A percentile compares a stretch with the other conserved stretches of the same genome.
Evolutionary conservation across 2,888 invertebrate species (phyloP).

Genomic region (Xestia xanthographa): DNA sequence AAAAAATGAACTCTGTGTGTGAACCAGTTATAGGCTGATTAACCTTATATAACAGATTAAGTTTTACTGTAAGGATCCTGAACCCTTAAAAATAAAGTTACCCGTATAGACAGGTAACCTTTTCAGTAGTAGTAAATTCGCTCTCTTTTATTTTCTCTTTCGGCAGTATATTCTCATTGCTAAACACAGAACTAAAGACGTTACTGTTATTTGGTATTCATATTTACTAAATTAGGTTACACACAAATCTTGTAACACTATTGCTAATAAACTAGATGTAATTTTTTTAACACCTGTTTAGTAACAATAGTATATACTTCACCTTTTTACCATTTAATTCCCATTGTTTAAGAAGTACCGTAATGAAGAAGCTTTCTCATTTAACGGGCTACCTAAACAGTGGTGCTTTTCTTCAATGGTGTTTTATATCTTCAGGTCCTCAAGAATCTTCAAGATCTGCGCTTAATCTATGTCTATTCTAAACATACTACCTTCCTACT

Average conservation of each 20-base stretch:
- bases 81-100: background rate
- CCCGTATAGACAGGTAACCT: background rate
- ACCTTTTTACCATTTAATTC: conserved; percentile 6
- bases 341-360: conserved; percentile 42
- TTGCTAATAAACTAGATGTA: conserved; percentile 56
- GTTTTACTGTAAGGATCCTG: background rate
- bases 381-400: conserved; percentile 31
- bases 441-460: conserved; percentile 39
- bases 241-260: conserved; percentile 45
- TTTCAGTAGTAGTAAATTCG: too few relatives aligned
- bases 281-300: conserved; percentile 45
- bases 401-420: background rate
- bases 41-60: background rate
- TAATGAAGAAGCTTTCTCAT: conserved; percentile 21
- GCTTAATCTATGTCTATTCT: conserved; percentile 52
- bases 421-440: conserved; percentile 28
- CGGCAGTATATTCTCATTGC: background rate
- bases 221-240: conserved; percentile 58
- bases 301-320: conserved; percentile 39
- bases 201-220: background rate
- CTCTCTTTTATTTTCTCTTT: too few relatives aligned
- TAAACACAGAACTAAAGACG: background rate
- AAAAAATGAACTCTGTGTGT: background rate
- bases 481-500: conserved; percentile 64
- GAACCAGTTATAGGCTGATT: background rate